Evolutionary conservation across 2,113 vertebrate genomes (phyloP).

Genomic region (Larimichthys polyactis): DNA sequence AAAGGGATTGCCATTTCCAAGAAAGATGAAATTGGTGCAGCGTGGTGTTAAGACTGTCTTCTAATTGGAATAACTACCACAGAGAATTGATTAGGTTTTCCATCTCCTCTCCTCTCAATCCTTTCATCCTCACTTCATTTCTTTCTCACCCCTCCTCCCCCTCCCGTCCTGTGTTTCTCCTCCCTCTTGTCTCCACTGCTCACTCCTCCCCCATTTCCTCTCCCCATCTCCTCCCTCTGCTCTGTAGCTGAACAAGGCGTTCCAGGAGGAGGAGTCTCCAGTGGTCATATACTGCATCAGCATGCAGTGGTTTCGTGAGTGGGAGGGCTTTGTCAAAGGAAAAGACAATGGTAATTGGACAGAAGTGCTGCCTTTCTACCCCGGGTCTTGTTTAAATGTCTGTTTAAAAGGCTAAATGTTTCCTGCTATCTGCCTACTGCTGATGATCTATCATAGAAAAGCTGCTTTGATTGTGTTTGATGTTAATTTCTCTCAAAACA

Average conservation of each 20-base stretch:
- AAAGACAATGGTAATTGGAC: conserved; percentile 94
- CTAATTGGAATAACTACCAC: conserved; percentile 68
- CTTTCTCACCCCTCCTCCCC: conserved; percentile 29
- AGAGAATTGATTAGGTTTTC: conserved; percentile 73
- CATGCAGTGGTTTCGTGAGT: conserved; percentile 99
- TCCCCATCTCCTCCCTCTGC: conserved; percentile 12
- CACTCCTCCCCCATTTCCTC: conserved; percentile 60
- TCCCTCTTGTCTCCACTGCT: conserved; percentile 55
- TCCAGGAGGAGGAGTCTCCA: conserved; percentile 97
- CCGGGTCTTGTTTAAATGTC: conserved; percentile 46
- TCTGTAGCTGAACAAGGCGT: conserved; percentile 95
- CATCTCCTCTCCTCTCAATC: conserved; percentile 64
- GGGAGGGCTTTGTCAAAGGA: conserved; percentile 98
- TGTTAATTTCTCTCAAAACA: not conserved
- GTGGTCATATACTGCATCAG: conserved; percentile 98
- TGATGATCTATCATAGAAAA: conserved; percentile 3
- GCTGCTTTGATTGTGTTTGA: not conserved
- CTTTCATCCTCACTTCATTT: conserved; percentile 68
- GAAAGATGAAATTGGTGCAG: conserved; percentile 55
- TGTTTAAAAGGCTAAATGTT: conserved; percentile 45
- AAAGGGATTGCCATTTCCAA: conserved; percentile 39
- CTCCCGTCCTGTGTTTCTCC: conserved; percentile 42
- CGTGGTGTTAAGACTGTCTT: conserved; percentile 50
- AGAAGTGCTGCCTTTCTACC: conserved; percentile 25
- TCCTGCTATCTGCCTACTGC: not conserved